Evolutionary conservation across 30 jellyfish, hydroid and myxozoan genomes (phyloP).

Genomic region (Pseudorhiza aurosa): DNA sequence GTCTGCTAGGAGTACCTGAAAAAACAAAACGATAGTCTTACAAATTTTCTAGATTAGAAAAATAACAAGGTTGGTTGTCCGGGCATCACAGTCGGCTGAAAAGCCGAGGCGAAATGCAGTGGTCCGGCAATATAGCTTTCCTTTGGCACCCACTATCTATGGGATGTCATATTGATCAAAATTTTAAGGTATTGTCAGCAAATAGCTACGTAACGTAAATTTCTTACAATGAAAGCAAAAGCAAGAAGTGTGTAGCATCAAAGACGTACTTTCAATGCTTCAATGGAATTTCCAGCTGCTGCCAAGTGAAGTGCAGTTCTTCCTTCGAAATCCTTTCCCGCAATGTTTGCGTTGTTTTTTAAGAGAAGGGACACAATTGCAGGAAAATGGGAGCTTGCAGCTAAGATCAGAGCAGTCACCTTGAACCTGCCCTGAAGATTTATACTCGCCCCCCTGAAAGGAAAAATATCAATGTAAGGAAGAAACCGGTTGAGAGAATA

Average conservation of each 20-base stretch:
- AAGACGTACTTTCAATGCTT: constrained; percentile 68
- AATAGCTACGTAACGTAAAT: no score
- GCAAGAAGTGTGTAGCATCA: no score
- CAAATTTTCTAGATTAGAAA: no score
- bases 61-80: no score
- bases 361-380: constrained; percentile 57
- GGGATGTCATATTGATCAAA: no score
- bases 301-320: constrained; percentile 91
- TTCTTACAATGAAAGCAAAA: no score
- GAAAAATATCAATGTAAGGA: background rate
- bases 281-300: constrained; percentile 59
- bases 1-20: constrained; percentile 42
- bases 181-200: no score
- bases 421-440: constrained; percentile 58
- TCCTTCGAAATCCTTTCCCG: constrained; percentile 80
- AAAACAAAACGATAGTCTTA: no score
- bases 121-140: no score
- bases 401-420: constrained; percentile 85
- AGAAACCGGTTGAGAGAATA: no score
- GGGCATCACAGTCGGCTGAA: no score
- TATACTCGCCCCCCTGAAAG: constrained; percentile 72
- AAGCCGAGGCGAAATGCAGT: no score
- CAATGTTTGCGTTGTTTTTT: constrained; percentile 66
- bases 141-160: background rate
- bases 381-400: constrained; percentile 75